These are phyloP conservation scores for Hipposideros larvatus DNA, from an alignment of 2,797 vertebrate species.

Conservation along the genomic window DNA sequence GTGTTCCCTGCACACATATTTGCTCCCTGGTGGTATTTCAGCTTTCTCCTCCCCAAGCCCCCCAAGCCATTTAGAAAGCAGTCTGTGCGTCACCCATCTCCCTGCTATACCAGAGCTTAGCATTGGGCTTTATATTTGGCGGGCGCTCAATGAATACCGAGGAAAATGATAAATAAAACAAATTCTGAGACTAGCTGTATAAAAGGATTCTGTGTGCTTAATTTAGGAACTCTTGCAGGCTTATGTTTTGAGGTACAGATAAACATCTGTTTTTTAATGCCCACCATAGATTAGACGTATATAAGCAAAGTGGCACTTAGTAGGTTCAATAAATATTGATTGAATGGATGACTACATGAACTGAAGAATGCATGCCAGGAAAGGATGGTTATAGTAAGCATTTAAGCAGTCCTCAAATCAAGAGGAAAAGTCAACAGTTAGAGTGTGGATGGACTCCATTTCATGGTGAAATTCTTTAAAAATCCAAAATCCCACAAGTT, in stretches of 20 bases:
- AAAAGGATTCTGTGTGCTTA: background rate
- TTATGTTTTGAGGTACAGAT: background rate
- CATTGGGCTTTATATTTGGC: background rate
- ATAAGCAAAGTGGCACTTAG: background rate
- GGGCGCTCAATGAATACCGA: conserved; percentile 14
- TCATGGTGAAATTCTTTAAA: background rate
- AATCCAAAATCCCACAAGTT: background rate
- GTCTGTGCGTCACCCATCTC: background rate
- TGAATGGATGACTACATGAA: background rate
- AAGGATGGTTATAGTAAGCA: background rate
- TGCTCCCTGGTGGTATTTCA: too few species aligned
- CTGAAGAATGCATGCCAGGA: background rate
- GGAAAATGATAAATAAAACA: conserved; percentile 57
- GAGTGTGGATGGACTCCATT: background rate
- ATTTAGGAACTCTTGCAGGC: background rate
- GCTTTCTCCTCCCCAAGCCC: background rate
- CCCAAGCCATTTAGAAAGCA: background rate
- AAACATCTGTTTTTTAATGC: background rate
- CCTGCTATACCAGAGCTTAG: background rate
- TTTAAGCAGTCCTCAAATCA: background rate
- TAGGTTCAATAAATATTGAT: conserved; percentile 18
- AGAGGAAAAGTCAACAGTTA: background rate
- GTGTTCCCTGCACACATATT: background rate
- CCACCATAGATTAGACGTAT: background rate
- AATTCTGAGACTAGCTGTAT: conserved; percentile 16